phyloP scores from a whole-genome alignment of 2,888 invertebrate species.

The Cephonodes hylas region DNA sequence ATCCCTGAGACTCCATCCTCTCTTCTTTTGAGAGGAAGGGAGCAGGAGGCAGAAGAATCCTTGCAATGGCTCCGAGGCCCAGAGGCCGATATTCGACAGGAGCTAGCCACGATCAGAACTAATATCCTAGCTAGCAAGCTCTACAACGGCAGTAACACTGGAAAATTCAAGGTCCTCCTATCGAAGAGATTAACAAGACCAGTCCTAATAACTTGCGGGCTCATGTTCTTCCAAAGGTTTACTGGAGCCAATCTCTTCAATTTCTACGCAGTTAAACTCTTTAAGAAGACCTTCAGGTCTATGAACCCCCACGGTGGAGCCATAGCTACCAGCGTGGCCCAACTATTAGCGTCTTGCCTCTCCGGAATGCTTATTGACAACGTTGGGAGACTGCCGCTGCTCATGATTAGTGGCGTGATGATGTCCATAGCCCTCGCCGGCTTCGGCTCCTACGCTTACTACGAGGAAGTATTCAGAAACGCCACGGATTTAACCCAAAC shows the following conservation, averaged over 20 bases:
- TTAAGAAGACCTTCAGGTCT: conserved; percentile 89
- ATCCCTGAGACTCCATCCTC: conserved; percentile 95
- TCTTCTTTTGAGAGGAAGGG: conserved; percentile 87
- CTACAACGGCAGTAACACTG: conserved; percentile 56
- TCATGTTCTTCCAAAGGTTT: conserved; percentile 94
- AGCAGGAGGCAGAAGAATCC: conserved; percentile 87
- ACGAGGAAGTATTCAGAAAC: conserved; percentile 82
- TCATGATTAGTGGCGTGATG: conserved; percentile 90
- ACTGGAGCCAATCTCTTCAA: conserved; percentile 91
- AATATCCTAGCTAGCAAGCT: conserved; percentile 82
- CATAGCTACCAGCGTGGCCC: conserved; percentile 90
- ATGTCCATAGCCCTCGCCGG: conserved; percentile 92
- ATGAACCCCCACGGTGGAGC: conserved; percentile 92
- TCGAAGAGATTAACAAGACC: conserved; percentile 82
- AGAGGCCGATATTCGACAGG: conserved; percentile 87
- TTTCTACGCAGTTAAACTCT: conserved; percentile 92
- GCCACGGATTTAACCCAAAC: conserved; percentile 51
- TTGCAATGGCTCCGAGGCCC: conserved; percentile 90
- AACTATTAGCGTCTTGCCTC: conserved; percentile 89
- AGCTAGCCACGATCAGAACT: conserved; percentile 86
- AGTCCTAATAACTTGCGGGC: conserved; percentile 89
- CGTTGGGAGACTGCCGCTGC: conserved; percentile 90
- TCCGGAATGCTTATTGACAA: conserved; percentile 92
- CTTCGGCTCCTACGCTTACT: conserved; percentile 92
- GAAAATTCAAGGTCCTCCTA: conserved; percentile 59